Percentiles rank a stretch among this genome's conserved stretches.
Conservation (phyloP, 2,113 vertebrate genomes). For the Phrynosoma blainvillii region DNA sequence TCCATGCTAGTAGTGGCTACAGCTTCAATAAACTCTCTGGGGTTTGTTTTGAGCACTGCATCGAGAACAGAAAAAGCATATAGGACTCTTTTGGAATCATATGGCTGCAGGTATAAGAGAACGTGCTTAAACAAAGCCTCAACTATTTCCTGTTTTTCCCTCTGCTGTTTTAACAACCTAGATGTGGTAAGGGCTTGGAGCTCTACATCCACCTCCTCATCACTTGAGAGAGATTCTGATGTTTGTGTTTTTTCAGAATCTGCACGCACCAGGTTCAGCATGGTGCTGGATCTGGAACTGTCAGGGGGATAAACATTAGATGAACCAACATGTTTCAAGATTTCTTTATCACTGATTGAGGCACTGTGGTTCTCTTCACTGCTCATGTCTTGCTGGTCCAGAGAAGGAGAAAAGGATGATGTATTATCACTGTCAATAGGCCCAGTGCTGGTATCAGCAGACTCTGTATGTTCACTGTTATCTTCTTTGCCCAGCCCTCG, state of each 20-base stretch:
- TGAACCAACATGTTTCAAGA: neutral
- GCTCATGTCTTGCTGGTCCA: slow-evolving; percentile 72
- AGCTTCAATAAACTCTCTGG: slow-evolving; percentile 88
- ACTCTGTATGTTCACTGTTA: slow-evolving; percentile 91
- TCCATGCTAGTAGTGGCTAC: slow-evolving; percentile 87
- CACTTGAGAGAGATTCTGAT: slow-evolving; percentile 93
- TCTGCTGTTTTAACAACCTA: slow-evolving; percentile 83
- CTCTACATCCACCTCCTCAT: slow-evolving; percentile 89
- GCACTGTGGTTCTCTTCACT: slow-evolving; percentile 68
- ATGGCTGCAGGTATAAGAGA: slow-evolving; percentile 87
- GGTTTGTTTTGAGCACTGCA: slow-evolving; percentile 89
- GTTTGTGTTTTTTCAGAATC: slow-evolving; percentile 93
- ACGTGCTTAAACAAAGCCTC: slow-evolving; percentile 90
- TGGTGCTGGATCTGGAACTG: slow-evolving; percentile 33
- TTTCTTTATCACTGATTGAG: accelerated
- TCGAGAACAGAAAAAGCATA: slow-evolving; percentile 91
- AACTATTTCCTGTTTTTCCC: slow-evolving; percentile 83
- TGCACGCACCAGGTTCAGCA: slow-evolving; percentile 65
- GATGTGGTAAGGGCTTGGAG: slow-evolving; percentile 84
- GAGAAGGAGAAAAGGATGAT: slow-evolving; percentile 84
- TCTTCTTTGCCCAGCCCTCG: slow-evolving; percentile 50
- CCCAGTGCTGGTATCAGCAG: slow-evolving; percentile 86
- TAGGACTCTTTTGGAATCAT: slow-evolving; percentile 86
- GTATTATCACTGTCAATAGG: slow-evolving; percentile 87
- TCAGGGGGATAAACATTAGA: slow-evolving; percentile 43